Base-by-base conservation (phyloP, 1,140 invertebrate genomes). In the Pseudoatta argentina region DNA sequence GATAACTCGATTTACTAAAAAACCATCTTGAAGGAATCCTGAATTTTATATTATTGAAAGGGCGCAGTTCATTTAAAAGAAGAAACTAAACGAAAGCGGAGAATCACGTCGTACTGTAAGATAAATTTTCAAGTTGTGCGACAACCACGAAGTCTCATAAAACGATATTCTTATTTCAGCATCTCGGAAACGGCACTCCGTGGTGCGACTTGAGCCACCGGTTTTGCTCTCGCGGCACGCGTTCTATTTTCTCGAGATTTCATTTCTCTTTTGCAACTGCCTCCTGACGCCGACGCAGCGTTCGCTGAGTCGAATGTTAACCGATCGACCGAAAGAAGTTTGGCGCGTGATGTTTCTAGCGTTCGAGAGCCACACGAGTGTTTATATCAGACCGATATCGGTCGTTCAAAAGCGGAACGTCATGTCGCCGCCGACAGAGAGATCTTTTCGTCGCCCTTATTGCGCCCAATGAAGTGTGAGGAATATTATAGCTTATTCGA, bases 201-300 rank as follows among this genome's bases (percentile, higher is more conserved):
- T 59, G 21, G 64, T 61, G 16, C 72, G 73, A 69, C 88, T 89
- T 83, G 85, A 89, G 88, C 85, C 88, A 55, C 39, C 8, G 7
- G 51, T 51, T 73, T 63, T 27, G 76, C 64, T 59, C 30, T 86
- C 66, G 83, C 59, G 85, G 81, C 91, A 87, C 88, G 85, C 87
- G 83, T 88, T 91, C 87, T 86, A 91, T 91, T 92, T 91, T 48
- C 78, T 24, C 55, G 64, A 83, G 77, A 87, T 89, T 88, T 12
- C n/a, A 55, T 81, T 87, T 87, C 87, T 77, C 86, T 77, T 86
- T 55, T 34, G 12, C 30, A 53, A 72, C 21, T 18, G 16, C 44
- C n/a, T 24, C 51, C 14, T 48, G 14, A n/a, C 27, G 27, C 3
- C 27, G 27, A 30, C 4, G 14, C 7, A 12, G 64, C 34, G n/a